phyloP scores from a whole-genome alignment of 1,140 invertebrate species.

The Drosophila kanapiae region DNA sequence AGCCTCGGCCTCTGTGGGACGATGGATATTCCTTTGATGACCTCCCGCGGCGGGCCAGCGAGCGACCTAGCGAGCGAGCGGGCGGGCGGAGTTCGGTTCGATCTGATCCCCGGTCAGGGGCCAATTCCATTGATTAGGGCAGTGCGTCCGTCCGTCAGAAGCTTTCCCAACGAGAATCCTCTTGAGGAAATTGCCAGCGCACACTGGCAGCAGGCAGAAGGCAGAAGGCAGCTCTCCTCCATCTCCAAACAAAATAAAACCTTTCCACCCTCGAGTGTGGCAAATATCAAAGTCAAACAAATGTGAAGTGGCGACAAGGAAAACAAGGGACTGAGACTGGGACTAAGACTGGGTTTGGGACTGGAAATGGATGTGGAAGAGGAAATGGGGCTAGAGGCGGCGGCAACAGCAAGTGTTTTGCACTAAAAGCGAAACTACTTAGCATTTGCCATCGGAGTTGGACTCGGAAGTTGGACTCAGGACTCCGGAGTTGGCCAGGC shows the following conservation, averaged over 20 bases:
- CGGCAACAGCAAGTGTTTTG: constrained; percentile 59
- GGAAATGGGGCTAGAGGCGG: constrained; percentile 3
- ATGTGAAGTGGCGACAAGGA: constrained; percentile 37
- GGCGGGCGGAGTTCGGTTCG: neutral
- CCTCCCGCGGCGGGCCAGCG: constrained; percentile 25
- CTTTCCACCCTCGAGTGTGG: constrained; percentile 35
- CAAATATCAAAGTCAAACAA: constrained; percentile 71
- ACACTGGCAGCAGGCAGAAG: neutral
- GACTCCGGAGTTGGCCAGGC: constrained; percentile 34
- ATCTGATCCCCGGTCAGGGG: constrained; percentile 31
- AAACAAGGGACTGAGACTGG: constrained; percentile 9
- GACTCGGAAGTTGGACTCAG: constrained; percentile 8
- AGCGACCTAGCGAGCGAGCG: too few relatives aligned
- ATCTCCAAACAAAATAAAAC: constrained; percentile 15
- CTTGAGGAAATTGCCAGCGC: constrained; percentile 37
- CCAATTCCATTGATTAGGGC: constrained; percentile 40
- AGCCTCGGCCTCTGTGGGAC: neutral
- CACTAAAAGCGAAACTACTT: constrained; percentile 82
- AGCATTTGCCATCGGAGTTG: constrained; percentile 60
- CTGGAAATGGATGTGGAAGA: neutral
- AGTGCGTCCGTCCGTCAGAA: constrained; percentile 2
- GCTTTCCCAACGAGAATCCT: constrained; percentile 31
- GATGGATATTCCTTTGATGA: constrained; percentile 34
- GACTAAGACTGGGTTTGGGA: neutral
- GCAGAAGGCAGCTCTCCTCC: neutral